These are phyloP conservation scores for Platyrinchus mystaceus DNA, from an alignment of 2,797 vertebrate genomes.

Conservation along the genomic window DNA sequence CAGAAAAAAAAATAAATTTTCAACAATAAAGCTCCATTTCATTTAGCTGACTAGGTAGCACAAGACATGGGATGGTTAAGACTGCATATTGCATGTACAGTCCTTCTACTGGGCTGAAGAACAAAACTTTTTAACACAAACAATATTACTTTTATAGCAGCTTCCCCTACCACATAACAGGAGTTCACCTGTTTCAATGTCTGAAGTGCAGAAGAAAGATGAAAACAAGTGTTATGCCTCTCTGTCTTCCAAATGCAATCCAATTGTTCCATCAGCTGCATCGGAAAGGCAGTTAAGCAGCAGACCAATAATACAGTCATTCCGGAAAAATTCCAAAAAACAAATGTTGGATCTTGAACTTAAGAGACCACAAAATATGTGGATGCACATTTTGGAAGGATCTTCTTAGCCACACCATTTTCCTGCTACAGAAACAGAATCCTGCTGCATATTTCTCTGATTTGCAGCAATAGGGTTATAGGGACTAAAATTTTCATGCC, in stretches of 20 bases:
- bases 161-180: not conserved
- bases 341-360: not conserved
- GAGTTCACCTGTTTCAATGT: not conserved
- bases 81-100: not conserved
- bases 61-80: not conserved
- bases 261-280: not conserved
- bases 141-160: not conserved
- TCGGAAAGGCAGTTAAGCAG: not conserved
- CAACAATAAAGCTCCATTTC: not conserved
- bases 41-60: not conserved
- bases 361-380: not conserved
- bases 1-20: fast-evolving
- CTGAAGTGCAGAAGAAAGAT: not conserved
- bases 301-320: not conserved
- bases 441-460: not conserved
- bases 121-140: not conserved
- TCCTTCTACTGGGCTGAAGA: not conserved
- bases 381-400: not conserved
- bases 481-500: not conserved
- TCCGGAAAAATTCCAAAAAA: not conserved
- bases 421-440: not conserved
- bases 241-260: not conserved
- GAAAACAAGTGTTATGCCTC: not conserved
- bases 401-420: not conserved
- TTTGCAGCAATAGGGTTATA: not conserved